These are phyloP conservation scores for Nephrotoma flavescens DNA, from an alignment of 2,888 invertebrate genomes.

Conservation along the genomic window DNA sequence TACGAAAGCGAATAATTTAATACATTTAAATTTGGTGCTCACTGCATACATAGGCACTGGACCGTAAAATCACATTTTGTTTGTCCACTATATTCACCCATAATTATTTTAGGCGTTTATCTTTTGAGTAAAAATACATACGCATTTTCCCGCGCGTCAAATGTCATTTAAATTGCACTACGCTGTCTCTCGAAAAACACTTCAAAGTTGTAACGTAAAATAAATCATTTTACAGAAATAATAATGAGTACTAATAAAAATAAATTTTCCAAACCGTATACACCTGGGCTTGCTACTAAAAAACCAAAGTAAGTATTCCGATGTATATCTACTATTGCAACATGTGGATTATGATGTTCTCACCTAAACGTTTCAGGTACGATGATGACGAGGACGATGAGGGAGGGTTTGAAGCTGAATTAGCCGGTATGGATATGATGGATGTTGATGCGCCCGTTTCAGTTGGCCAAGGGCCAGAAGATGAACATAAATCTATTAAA, in stretches of 20 bases:
- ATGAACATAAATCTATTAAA: conserved; percentile 45
- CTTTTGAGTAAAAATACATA: neutral
- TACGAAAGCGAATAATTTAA: too few relatives aligned
- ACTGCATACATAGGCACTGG: too few relatives aligned
- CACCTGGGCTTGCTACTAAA: neutral
- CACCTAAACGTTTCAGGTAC: neutral
- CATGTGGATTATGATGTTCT: conserved; percentile 15
- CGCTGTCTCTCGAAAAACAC: neutral
- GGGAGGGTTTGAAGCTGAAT: conserved; percentile 50
- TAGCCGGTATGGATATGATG: conserved; percentile 49
- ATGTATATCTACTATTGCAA: neutral
- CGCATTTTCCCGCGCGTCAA: neutral
- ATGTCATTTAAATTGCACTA: neutral
- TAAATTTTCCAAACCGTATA: neutral
- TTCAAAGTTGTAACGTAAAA: neutral
- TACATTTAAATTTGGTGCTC: too few relatives aligned
- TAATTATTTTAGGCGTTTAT: neutral
- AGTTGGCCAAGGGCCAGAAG: conserved; percentile 51
- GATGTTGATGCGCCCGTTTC: conserved; percentile 36
- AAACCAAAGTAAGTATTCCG: neutral
- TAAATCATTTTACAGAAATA: neutral
- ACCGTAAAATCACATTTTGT: too few relatives aligned
- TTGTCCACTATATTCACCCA: too few relatives aligned
- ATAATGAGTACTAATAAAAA: neutral
- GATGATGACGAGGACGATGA: conserved; percentile 45